A percentile compares a stretch with the other conserved stretches of the same genome.
Evolutionary conservation across 2,888 invertebrate genomes (phyloP).

Genomic region (Euzetes globulus): DNA sequence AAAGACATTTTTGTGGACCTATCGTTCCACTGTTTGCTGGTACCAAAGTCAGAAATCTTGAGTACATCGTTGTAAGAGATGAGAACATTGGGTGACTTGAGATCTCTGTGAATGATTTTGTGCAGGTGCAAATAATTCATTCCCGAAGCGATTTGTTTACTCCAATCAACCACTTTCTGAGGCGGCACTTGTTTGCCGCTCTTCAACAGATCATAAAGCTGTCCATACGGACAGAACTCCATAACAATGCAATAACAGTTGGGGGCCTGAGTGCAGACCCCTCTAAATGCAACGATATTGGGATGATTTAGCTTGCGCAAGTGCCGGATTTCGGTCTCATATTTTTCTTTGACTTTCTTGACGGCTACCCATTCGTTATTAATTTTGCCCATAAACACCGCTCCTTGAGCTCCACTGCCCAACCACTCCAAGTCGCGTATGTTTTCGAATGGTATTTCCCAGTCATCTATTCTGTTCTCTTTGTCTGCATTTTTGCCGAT

Average conservation of each 20-base stretch:
- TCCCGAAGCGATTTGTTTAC: conserved; percentile 87
- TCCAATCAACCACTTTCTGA: conserved; percentile 80
- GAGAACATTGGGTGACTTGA: conserved; percentile 91
- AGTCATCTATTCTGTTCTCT: conserved; percentile 58
- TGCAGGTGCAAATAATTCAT: conserved; percentile 93
- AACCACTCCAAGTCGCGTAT: conserved; percentile 82
- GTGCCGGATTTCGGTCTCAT: conserved; percentile 64
- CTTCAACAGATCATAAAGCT: conserved; percentile 79
- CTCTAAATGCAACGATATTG: conserved; percentile 77
- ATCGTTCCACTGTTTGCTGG: conserved; percentile 87
- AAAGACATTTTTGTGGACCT: conserved; percentile 95
- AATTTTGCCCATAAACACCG: conserved; percentile 79
- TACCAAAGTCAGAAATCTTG: conserved; percentile 98
- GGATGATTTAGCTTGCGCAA: conserved; percentile 55
- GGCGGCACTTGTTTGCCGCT: conserved; percentile 71
- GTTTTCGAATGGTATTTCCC: conserved; percentile 90
- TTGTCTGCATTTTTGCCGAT: conserved; percentile 61
- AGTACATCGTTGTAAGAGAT: conserved; percentile 70
- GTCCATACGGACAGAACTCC: conserved; percentile 96
- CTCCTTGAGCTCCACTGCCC: conserved; percentile 92
- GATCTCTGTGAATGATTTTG: conserved; percentile 94
- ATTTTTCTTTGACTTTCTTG: conserved; percentile 84
- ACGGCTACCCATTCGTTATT: conserved; percentile 78
- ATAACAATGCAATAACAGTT: conserved; percentile 86
- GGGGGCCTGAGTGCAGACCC: conserved; percentile 85